Evolutionary conservation across 2,113 vertebrate species (phyloP), one percentile per base, ranked within the genome.

Genomic region (Chaenogobius annularis): DNA sequence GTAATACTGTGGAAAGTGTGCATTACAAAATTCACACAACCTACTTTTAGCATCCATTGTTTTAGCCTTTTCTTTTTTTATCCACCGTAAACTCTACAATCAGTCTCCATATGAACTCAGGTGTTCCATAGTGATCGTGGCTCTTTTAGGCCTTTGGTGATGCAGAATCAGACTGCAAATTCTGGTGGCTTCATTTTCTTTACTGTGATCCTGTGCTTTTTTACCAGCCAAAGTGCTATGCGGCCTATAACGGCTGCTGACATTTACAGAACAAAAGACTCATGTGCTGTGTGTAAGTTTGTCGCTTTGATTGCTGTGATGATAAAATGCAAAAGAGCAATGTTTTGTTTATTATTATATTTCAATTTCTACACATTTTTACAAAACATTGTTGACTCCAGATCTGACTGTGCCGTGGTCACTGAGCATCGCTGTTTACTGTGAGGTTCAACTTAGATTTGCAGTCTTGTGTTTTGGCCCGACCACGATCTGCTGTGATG

Each of bases 131-230:
- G 68, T 68, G 37, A 70, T 26, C 15, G 64, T 12, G 68, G 70
- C 46, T 68, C 52, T 22, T 23, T 70, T 22, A 8, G 66, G 56
- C 48, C 75, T 64, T 44, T 78, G 66, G 58, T 58, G 78, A 70
- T 72, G 75, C 66, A 35, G 31, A 62, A 40, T 72, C 68, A 80
- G 12, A 69, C 73, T 63, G 26, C 26, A 31, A 1, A 31, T 47
- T 71, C 47, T 66, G 13, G 20, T 56, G 74, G 68, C 72, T 83
- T 63, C 72, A 81, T 73, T 22, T 73, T 22, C 71, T 74, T 83
- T 86, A 90, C 88, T 88, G 85, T 88, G 88, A 88, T 84, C 64
- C 62, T 71, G 67, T 56, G 75, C 44, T 76, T 58, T 82, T 47
- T 22, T 66, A 26, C 15, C 75, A 84, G 79, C 75, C 66, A 75